phyloP scores from a whole-genome alignment of 92 coral and sea anemone species.

The Palythoa grandis region DNA sequence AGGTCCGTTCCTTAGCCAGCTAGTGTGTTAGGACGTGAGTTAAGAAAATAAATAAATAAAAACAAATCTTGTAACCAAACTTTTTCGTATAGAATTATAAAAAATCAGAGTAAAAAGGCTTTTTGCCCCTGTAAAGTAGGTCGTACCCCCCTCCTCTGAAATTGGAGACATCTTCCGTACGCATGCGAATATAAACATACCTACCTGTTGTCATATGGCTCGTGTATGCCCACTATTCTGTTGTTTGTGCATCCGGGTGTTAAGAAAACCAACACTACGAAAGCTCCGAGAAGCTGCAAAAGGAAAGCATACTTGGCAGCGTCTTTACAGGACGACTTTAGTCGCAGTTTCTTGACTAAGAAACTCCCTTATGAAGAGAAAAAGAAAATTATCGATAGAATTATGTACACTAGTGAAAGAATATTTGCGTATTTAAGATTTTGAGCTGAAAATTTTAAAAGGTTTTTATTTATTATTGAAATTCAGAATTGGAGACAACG shows the following conservation, averaged over 20 bases:
- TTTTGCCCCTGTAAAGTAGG: too few species aligned
- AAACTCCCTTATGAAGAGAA: not conserved
- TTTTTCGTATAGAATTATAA: too few species aligned
- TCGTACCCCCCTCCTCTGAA: too few species aligned
- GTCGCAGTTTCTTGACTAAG: not conserved
- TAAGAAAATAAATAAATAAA: too few species aligned
- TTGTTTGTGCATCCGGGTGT: conserved; percentile 3
- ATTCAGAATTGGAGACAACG: too few species aligned
- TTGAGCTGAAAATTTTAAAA: not conserved
- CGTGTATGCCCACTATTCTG: not conserved
- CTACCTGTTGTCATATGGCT: conserved; percentile 13
- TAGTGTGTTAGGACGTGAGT: too few species aligned
- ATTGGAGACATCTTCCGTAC: too few species aligned
- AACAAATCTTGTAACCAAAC: too few species aligned
- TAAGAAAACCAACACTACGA: not conserved
- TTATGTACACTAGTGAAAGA: not conserved
- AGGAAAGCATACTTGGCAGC: conserved; percentile 1
- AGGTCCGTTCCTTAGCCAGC: too few species aligned
- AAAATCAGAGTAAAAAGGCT: too few species aligned
- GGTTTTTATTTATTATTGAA: too few species aligned
- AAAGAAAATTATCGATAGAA: not conserved
- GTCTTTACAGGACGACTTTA: not conserved
- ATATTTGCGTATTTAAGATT: not conserved
- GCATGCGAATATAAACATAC: not conserved
- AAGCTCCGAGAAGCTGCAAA: not conserved